A percentile compares a stretch with the other conserved stretches of the same genome.
Evolutionary conservation across 1,140 invertebrate genomes (phyloP).

Genomic region (Saccostrea echinata): DNA sequence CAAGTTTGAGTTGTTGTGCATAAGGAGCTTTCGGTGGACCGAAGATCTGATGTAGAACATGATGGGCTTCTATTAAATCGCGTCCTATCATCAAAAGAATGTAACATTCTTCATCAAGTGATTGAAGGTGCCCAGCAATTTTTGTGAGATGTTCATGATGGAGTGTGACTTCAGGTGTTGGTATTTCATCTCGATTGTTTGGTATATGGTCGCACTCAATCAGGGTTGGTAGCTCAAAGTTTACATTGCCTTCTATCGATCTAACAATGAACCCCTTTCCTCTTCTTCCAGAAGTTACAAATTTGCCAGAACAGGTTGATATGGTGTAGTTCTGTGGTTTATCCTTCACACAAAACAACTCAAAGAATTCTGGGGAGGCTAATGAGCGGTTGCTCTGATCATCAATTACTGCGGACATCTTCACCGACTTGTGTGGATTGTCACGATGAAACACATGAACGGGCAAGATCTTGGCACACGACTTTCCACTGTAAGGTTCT

Average conservation of each 20-base stretch:
- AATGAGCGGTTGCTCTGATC: constrained; percentile 56
- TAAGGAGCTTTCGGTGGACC: constrained; percentile 45
- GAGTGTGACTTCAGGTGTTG: constrained; percentile 38
- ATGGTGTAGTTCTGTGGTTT: constrained; percentile 35
- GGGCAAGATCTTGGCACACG: constrained; percentile 51
- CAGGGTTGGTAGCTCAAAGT: constrained; percentile 31
- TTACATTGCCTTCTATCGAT: neutral
- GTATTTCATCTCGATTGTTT: constrained; percentile 32
- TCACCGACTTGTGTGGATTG: constrained; percentile 22
- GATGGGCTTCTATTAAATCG: constrained; percentile 41
- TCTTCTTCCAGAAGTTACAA: constrained; percentile 5
- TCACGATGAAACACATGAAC: constrained; percentile 45
- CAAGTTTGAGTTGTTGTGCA: constrained; percentile 49
- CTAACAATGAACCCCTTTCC: constrained; percentile 17
- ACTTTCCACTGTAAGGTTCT: constrained; percentile 43
- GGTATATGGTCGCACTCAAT: constrained; percentile 43
- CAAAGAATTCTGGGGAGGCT: constrained; percentile 44
- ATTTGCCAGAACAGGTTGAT: constrained; percentile 49
- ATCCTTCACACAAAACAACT: constrained; percentile 14
- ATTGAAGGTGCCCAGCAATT: neutral
- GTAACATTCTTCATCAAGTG: neutral
- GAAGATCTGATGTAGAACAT: constrained; percentile 40
- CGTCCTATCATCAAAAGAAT: constrained; percentile 43
- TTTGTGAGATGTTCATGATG: constrained; percentile 6
- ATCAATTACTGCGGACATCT: constrained; percentile 51